Conservation (phyloP, 1,140 invertebrate genomes). For the Phthorimaea operculella region DNA sequence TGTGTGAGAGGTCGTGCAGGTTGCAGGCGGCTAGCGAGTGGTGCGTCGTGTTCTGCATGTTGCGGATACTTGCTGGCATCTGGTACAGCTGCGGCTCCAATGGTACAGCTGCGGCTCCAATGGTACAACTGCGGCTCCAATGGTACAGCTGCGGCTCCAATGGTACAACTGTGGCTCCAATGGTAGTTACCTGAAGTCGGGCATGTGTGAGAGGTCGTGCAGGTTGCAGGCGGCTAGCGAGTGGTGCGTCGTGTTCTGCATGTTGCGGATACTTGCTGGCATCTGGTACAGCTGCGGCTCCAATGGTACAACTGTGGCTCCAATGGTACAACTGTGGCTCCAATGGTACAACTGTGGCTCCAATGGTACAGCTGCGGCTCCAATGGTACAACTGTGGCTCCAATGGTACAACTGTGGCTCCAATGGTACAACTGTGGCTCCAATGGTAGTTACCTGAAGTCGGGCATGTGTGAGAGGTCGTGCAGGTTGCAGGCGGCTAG, state of each 20-base stretch:
- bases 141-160: no score
- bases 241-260: constrained; percentile 10
- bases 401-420: no score
- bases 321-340: not conserved
- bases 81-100: constrained; percentile 32
- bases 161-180: no score
- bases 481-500: constrained; percentile 72
- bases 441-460: constrained; percentile 63
- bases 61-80: constrained; percentile 22
- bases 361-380: not conserved
- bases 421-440: no score
- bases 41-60: constrained; percentile 12
- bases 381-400: not conserved
- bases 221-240: constrained; percentile 68
- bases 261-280: constrained; percentile 19
- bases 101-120: constrained; percentile 24
- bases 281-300: constrained; percentile 34
- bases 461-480: constrained; percentile 72
- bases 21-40: constrained; percentile 63
- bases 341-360: not conserved
- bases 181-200: constrained; percentile 68
- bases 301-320: constrained; percentile 21
- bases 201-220: constrained; percentile 74
- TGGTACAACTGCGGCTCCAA: not conserved
- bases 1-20: constrained; percentile 76